phyloP scores from a whole-genome alignment of 2,113 vertebrate genomes.

The Dasypus novemcinctus region DNA sequence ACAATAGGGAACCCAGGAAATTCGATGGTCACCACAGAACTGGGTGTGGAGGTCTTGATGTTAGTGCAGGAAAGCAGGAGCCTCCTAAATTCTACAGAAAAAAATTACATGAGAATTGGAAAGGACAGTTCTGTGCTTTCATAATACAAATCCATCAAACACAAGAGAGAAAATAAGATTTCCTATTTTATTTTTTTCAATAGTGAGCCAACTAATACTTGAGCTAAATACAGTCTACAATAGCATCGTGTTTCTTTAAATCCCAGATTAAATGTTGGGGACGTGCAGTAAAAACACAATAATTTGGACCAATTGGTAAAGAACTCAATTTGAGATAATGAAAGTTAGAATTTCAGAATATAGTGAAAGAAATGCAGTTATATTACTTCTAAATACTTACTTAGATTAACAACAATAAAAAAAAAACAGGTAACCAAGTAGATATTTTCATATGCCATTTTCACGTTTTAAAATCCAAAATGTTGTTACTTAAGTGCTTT shows the following conservation, averaged over 20 bases:
- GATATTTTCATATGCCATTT: not conserved
- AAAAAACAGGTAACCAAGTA: not conserved
- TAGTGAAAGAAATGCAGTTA: not conserved
- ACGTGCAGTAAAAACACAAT: not conserved
- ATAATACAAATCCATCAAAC: not conserved
- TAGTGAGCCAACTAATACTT: not conserved
- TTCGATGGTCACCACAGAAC: not conserved
- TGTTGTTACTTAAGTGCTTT: not conserved
- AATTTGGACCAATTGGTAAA: slow-evolving; percentile 7
- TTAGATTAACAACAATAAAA: not conserved
- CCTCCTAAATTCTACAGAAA: not conserved
- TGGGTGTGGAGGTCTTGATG: not conserved
- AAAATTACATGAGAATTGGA: not conserved
- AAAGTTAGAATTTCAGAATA: slow-evolving; percentile 15
- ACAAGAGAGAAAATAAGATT: not conserved
- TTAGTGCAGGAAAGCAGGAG: not conserved
- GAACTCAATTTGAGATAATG: not conserved
- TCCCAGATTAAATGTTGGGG: not conserved
- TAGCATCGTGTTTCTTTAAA: slow-evolving; percentile 3
- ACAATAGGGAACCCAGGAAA: not conserved
- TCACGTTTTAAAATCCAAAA: not conserved
- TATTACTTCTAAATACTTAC: not conserved
- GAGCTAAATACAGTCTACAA: not conserved
- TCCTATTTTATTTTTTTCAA: not conserved
- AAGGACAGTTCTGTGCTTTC: not conserved